Base-by-base conservation (phyloP, 2,888 invertebrate genomes). In the Dolichopus griseipennis region DNA sequence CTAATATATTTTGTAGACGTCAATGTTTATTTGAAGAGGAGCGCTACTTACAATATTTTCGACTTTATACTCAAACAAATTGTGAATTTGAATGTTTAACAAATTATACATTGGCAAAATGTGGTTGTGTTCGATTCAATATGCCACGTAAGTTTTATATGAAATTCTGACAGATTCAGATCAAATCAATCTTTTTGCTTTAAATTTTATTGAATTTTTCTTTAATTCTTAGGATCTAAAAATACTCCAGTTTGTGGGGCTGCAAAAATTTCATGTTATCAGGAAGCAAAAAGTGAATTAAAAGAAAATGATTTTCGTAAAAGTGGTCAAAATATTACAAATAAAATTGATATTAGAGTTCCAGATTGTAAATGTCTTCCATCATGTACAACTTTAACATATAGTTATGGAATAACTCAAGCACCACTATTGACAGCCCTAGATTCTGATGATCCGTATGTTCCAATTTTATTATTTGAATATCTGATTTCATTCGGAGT, bases 51-150 rank as follows among this genome's bases (percentile, higher is more conserved):
- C 79, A 80, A 61, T 88, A 83, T 76, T 88, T 83, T 76, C 84
- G 84, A 76, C 83, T 85, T 37, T 88, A 88, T 78, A 88, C 87
- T 1, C 87, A 88, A 76, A 83, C 85, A 63, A 88, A 88, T 78
- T 88, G 88, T 75, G 85, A 88, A 75, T 83, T 87, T 74, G 88
- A 88, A 78, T 88, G 88, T 72, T 78, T 87, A 62, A 82, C 87
- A 1, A 88, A 88, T 78, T 86, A 83, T 72, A 88, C 88, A 0
- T 78, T 84, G 68, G 77, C 78, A 6, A 78, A 78, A 71, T 88
- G 88, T 75, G 84, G 83, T 12, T 88, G 88, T 75, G 87, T 87
- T 20, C 85, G 85, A 72, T 87, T 86, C 72, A 85, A 86, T 71
- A 86, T 88, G 86, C 88, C 87, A 66, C 66, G 71, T 71, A 65